Conservation (phyloP, 2,888 invertebrate species). For the Drosophila vallismaia region DNA sequence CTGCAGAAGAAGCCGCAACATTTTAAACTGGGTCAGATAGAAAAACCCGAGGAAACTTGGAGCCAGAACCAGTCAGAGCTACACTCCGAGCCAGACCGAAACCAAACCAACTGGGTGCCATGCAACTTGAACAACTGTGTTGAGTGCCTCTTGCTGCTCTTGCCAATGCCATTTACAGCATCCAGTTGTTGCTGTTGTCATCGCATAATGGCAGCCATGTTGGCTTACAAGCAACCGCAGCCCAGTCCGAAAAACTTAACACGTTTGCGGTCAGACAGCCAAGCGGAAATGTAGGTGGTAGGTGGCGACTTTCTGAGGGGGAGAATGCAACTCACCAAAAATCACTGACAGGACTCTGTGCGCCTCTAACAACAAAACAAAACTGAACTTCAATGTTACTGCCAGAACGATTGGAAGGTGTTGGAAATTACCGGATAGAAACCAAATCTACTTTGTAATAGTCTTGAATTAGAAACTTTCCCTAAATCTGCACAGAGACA, state of each 20-base stretch:
- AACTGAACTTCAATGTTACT: not conserved
- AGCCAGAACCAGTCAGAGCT: not conserved
- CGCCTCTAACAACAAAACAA: not conserved
- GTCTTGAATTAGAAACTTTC: not conserved
- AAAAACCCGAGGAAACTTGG: constrained; percentile 6
- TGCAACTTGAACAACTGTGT: constrained; percentile 42
- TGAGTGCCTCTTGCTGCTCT: constrained; percentile 21
- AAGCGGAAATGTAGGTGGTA: constrained; percentile 19
- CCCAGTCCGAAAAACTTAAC: constrained; percentile 29
- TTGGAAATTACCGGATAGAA: not conserved
- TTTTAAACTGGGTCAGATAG: constrained; percentile 51
- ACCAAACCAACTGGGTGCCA: constrained; percentile 32
- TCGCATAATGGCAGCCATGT: constrained; percentile 41
- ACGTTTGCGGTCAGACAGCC: constrained; percentile 31
- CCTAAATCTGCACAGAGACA: not conserved
- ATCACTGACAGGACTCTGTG: not conserved
- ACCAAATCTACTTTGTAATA: not conserved
- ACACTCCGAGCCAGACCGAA: constrained; percentile 5
- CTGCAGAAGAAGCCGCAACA: constrained; percentile 38
- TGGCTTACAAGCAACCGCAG: constrained; percentile 29
- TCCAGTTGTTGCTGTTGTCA: constrained; percentile 20
- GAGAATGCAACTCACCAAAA: constrained; percentile 7
- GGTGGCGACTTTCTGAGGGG: not conserved
- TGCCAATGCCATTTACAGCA: constrained; percentile 17
- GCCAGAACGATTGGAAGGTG: not conserved